Conservation (phyloP, 2,797 vertebrate species). For the Eutrigla gurnardus region DNA sequence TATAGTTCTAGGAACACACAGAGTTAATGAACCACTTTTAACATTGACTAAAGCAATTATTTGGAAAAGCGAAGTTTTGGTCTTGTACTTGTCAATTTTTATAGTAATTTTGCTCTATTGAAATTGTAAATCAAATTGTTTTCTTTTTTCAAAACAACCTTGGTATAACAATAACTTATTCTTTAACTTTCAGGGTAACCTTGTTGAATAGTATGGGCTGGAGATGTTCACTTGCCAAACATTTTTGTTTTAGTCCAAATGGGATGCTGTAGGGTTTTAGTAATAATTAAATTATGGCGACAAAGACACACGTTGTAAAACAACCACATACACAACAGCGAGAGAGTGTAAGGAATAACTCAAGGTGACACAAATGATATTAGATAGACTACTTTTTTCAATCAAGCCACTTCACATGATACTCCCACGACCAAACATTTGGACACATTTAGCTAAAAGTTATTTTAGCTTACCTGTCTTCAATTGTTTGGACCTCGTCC, state of each 20-base stretch:
- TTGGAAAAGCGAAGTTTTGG: no score
- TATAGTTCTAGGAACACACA: no score
- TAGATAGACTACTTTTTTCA: not conserved
- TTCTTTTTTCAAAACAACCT: not conserved
- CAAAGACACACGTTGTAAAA: slow-evolving; percentile 3
- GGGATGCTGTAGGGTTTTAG: not conserved
- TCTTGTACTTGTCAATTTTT: no score
- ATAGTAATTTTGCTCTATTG: no score
- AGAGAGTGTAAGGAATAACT: not conserved
- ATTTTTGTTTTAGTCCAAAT: not conserved
- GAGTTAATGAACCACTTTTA: not conserved
- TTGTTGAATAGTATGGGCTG: not conserved
- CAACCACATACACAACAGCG: not conserved
- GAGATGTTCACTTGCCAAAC: not conserved
- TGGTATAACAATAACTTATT: not conserved
- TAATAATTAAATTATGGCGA: not conserved
- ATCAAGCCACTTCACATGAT: not conserved
- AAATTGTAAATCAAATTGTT: no score
- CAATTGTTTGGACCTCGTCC: slow-evolving; percentile 58
- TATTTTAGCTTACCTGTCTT: slow-evolving; percentile 54
- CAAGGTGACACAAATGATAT: not conserved
- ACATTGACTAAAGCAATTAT: not conserved
- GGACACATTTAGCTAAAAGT: rapidly evolving
- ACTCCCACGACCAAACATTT: not conserved
- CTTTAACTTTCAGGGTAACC: not conserved